Evolutionary conservation across 2,888 invertebrate species (phyloP).

Genomic region (Diarsia brunnea): DNA sequence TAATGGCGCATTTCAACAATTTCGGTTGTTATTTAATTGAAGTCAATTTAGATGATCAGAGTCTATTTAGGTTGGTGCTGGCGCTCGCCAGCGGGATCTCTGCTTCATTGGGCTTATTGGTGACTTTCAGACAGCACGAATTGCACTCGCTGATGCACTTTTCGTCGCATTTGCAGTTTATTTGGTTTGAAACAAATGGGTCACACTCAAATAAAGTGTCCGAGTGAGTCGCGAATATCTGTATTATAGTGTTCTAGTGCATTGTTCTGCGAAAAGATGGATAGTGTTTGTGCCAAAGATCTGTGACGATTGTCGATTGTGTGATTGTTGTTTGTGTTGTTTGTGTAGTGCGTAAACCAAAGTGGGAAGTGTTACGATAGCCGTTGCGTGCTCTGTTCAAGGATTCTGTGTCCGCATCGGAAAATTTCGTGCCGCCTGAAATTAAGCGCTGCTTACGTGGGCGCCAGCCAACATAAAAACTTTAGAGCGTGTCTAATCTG

Average conservation of each 20-base stretch:
- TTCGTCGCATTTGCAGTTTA: constrained; percentile 83
- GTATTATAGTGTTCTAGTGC: constrained; percentile 52
- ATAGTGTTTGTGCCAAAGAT: constrained; percentile 40
- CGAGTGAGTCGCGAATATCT: constrained; percentile 47
- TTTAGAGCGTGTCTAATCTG: neutral
- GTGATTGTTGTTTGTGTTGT: too few species aligned
- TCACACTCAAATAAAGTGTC: constrained; percentile 66
- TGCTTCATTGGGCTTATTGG: constrained; percentile 91
- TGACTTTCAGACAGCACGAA: constrained; percentile 91
- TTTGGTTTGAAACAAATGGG: constrained; percentile 72
- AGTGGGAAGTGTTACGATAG: constrained; percentile 48
- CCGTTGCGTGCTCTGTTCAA: constrained; percentile 46
- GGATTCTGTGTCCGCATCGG: constrained; percentile 42
- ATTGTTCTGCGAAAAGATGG: constrained; percentile 26
- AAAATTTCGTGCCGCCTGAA: constrained; percentile 49
- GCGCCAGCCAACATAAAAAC: constrained; percentile 21
- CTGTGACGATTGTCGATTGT: too few species aligned
- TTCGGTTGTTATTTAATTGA: constrained; percentile 91
- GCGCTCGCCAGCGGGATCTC: constrained; percentile 90
- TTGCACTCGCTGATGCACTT: constrained; percentile 90
- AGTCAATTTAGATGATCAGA: constrained; percentile 91
- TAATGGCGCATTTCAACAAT: constrained; percentile 91
- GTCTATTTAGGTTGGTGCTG: constrained; percentile 91
- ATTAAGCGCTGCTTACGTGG: constrained; percentile 40
- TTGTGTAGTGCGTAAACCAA: constrained; percentile 53